Evolutionary conservation across 2,113 vertebrate genomes (phyloP), one percentile per base, ranked within the genome.

Genomic region (Pseudolaguvia tuberculata): DNA sequence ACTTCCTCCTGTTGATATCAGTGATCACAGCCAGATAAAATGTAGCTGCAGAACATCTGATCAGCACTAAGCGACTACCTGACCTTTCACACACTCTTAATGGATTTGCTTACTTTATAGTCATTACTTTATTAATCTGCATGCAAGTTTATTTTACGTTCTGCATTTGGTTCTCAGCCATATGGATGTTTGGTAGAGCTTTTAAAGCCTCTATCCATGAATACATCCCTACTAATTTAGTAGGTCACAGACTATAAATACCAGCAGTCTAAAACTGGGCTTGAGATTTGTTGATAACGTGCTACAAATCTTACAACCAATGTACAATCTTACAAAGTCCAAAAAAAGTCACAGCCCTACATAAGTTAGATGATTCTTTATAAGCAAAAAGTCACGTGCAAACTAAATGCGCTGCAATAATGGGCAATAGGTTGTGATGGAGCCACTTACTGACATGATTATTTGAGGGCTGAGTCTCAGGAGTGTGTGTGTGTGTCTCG

Each of bases 401-500:
- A 29, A 61, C 58, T 35, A 8, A 39, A 7, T 3, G 3, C 1
- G 9, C 10, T 10, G 10, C 11, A 57, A 10, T 63, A 8, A 18
- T 23, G 20, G 53, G 29, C 52, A 17, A 2, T 61, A 35, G n/a
- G 45, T 23, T 17, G 3, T 9, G 18, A 70, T 51, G 21, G 25
- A 35, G 25, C 53, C 23, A 83, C 78, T 80, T 80, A 83, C 78
- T 83, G 81, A 80, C 76, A 78, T 78, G 61, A 70, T 79, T 57
- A 53, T 61, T 6, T 45, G 51, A 9, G 1, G 21, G 8, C 17
- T 42, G n/a, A 39, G 39, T 53, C 62, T 78, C 66, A 42, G n/a
- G 52, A 0, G 42, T n/a, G 17, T 42, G 45, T 2, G 42, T 27
- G 17, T 42, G 31, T 53, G 18, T 11, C 58, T 83, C 75, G 69